A percentile compares a stretch with the other conserved stretches of the same genome.
phyloP scores from a whole-genome alignment of 2,888 invertebrate species.

The Dicycla oo region DNA sequence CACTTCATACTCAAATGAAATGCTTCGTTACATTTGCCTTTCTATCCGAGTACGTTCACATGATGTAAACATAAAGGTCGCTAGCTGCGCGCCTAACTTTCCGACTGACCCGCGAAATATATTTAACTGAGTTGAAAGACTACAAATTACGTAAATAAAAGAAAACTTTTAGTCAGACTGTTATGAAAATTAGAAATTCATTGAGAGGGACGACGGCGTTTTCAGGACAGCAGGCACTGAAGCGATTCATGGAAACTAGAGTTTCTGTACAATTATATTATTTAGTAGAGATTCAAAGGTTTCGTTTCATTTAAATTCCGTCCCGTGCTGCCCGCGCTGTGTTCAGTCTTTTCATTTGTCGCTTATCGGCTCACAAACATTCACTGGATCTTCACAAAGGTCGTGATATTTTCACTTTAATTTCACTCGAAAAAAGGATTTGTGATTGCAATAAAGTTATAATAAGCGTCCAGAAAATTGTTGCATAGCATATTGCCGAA shows the following conservation, averaged over 20 bases:
- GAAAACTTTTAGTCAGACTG: constrained; percentile 70
- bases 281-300: constrained; percentile 22
- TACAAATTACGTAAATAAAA: constrained; percentile 74
- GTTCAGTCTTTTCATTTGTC: constrained; percentile 13
- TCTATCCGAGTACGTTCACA: constrained; percentile 21
- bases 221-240: constrained; percentile 43
- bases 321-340: no score
- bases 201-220: constrained; percentile 52
- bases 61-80: constrained; percentile 35
- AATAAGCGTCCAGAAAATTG: background rate
- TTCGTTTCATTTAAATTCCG: constrained; percentile 13
- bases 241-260: constrained; percentile 11
- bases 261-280: constrained; percentile 16
- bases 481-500: background rate
- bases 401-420: background rate
- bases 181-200: constrained; percentile 71
- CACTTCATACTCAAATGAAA: constrained; percentile 18
- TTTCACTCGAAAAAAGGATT: background rate
- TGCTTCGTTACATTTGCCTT: constrained; percentile 44
- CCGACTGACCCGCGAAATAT: constrained; percentile 60
- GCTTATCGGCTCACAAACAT: background rate
- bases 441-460: constrained; percentile 11
- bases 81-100: constrained; percentile 37
- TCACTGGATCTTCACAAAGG: background rate
- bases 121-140: constrained; percentile 67